Percentiles rank a stretch among this genome's conserved stretches.
These are phyloP conservation scores for Nebria brevicollis DNA, from an alignment of 2,888 invertebrate genomes.

Conservation along the genomic window DNA sequence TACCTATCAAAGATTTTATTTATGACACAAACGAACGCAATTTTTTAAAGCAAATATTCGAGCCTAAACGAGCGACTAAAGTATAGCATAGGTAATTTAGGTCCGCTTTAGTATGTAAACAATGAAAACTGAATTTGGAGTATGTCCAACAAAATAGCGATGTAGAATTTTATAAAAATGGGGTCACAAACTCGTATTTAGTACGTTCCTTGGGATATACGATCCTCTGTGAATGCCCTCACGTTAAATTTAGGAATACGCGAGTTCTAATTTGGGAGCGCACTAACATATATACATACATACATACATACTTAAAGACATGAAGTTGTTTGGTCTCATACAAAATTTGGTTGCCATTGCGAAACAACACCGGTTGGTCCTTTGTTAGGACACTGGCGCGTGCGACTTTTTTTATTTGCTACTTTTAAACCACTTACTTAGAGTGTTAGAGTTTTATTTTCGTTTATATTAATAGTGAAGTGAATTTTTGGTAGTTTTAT, in stretches of 20 bases:
- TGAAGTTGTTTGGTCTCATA: not conserved
- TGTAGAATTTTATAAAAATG: not conserved
- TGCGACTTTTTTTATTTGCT: not conserved
- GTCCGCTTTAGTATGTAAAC: not conserved
- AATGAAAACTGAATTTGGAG: not conserved
- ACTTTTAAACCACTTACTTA: not conserved
- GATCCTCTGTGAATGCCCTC: slow-evolving; percentile 20
- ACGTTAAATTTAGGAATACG: slow-evolving; percentile 30
- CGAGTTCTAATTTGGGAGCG: slow-evolving; percentile 34
- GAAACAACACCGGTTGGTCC: not conserved
- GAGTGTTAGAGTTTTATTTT: not conserved
- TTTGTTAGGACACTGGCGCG: not conserved
- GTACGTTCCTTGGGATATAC: not conserved
- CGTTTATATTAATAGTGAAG: not conserved
- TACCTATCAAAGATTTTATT: no score
- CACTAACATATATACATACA: slow-evolving; percentile 6
- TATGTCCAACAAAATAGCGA: not conserved
- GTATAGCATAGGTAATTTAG: not conserved
- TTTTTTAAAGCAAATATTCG: no score
- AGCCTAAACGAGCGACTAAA: no score
- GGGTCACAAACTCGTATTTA: slow-evolving; percentile 7
- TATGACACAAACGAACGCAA: no score
- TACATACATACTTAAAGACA: not conserved
- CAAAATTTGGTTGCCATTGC: not conserved
- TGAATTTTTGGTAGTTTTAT: not conserved